Conservation (phyloP, 1,140 invertebrate genomes). For the Tetramorium alpestre region DNA sequence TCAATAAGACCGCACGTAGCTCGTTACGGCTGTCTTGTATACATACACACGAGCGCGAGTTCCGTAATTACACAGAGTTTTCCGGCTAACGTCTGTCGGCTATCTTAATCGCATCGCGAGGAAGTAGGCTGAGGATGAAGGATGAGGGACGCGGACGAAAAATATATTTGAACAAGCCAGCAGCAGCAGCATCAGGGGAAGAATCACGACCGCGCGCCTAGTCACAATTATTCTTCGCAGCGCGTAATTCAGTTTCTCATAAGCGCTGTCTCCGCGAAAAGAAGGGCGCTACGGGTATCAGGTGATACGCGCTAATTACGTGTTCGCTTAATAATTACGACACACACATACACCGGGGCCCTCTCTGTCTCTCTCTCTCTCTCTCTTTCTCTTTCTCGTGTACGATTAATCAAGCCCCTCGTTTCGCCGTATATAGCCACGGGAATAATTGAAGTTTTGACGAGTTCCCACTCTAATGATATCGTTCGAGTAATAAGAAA, state of each 20-base stretch:
- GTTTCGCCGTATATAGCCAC: constrained; percentile 61
- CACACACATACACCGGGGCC: background rate
- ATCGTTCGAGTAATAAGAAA: constrained; percentile 64
- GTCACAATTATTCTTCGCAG: constrained; percentile 20
- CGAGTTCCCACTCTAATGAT: constrained; percentile 66
- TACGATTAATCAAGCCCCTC: constrained; percentile 65
- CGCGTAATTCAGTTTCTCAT: constrained; percentile 69
- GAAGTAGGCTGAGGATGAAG: constrained; percentile 24
- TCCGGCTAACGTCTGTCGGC: constrained; percentile 45
- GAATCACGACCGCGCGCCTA: constrained; percentile 24
- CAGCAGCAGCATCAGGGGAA: background rate
- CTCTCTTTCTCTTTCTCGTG: background rate
- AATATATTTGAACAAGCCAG: constrained; percentile 40
- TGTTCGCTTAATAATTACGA: constrained; percentile 66
- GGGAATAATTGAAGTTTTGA: constrained; percentile 68
- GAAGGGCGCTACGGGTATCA: constrained; percentile 45
- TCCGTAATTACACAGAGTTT: constrained; percentile 38
- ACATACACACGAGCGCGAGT: background rate
- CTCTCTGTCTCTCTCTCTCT: background rate
- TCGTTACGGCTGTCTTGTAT: constrained; percentile 26
- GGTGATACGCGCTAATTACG: constrained; percentile 66
- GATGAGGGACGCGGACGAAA: constrained; percentile 20
- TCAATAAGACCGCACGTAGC: constrained; percentile 23
- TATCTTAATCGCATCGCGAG: constrained; percentile 57
- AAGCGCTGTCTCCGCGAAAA: constrained; percentile 28